A percentile compares a stretch with the other conserved stretches of the same genome.
phyloP scores from a whole-genome alignment of 2,113 vertebrate genomes.

The Ammospiza caudacuta region DNA sequence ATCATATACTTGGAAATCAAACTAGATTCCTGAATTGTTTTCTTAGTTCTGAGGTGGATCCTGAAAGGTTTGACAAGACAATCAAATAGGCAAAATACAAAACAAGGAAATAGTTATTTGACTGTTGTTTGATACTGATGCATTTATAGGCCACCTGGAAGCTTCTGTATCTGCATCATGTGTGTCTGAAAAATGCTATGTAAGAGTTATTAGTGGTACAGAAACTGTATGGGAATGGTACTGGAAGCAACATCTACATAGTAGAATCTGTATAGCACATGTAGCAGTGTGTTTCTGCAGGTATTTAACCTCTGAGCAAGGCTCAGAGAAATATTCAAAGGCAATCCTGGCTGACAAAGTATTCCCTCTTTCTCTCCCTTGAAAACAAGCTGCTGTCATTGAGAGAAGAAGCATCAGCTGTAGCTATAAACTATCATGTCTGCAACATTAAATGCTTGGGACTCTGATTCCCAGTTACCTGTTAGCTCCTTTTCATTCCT shows the following conservation, averaged over 20 bases:
- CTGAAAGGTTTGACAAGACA: not conserved
- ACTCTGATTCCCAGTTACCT: not conserved
- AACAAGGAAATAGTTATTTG: not conserved
- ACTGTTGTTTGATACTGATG: not conserved
- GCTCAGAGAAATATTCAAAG: not conserved
- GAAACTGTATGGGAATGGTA: not conserved
- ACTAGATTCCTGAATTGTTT: not conserved
- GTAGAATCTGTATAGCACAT: not conserved
- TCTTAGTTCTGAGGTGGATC: not conserved
- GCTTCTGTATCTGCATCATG: not conserved
- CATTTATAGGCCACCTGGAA: not conserved
- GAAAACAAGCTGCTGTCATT: not conserved
- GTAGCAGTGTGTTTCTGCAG: not conserved
- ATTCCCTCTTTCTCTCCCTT: not conserved
- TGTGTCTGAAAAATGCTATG: not conserved
- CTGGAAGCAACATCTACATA: not conserved
- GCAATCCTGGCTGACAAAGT: not conserved
- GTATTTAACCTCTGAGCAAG: not conserved
- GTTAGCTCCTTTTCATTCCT: not conserved
- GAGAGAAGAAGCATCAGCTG: not conserved
- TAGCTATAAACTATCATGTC: not conserved
- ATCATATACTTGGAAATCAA: not conserved
- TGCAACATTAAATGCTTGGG: not conserved
- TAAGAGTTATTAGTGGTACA: not conserved
- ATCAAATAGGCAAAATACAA: not conserved